phyloP scores from a whole-genome alignment of 1,140 invertebrate genomes.

The Onthophagus taurus region DNA sequence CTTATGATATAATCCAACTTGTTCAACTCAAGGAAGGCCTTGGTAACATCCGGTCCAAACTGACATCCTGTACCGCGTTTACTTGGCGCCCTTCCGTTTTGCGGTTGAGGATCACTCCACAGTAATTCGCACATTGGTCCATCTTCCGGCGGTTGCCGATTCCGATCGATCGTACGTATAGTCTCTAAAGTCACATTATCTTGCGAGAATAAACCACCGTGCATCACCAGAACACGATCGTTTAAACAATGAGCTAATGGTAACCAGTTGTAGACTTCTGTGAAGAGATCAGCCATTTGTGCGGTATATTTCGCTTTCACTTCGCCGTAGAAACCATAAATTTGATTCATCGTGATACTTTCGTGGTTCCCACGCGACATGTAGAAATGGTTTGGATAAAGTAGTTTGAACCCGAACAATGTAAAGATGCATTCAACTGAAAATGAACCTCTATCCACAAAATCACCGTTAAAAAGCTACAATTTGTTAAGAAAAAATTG shows the following conservation, averaged over 20 bases:
- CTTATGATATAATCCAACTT: constrained; percentile 88
- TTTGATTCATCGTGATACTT: constrained; percentile 96
- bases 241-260: constrained; percentile 95
- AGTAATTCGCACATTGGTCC: constrained; percentile 94
- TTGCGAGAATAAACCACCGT: constrained; percentile 84
- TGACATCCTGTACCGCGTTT: constrained; percentile 97
- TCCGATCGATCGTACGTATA: constrained; percentile 79
- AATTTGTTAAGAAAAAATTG: constrained; percentile 52
- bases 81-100: constrained; percentile 75
- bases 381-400: constrained; percentile 96
- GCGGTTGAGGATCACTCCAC: constrained; percentile 96
- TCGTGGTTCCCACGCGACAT: constrained; percentile 99
- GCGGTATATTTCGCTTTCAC: constrained; percentile 90
- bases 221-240: constrained; percentile 84
- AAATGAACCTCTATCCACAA: constrained; percentile 98
- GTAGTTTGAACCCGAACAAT: constrained; percentile 92
- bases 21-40: constrained; percentile 75
- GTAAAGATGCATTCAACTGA: constrained; percentile 99
- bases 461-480: constrained; percentile 95
- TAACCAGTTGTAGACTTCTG: constrained; percentile 97
- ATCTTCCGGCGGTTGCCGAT: constrained; percentile 94
- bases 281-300: constrained; percentile 95
- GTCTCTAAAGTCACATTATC: constrained; percentile 89
- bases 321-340: constrained; percentile 98
- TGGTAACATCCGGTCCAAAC: constrained; percentile 96